Base-by-base conservation (phyloP, 2,888 invertebrate genomes). In the Netelia melanura region DNA sequence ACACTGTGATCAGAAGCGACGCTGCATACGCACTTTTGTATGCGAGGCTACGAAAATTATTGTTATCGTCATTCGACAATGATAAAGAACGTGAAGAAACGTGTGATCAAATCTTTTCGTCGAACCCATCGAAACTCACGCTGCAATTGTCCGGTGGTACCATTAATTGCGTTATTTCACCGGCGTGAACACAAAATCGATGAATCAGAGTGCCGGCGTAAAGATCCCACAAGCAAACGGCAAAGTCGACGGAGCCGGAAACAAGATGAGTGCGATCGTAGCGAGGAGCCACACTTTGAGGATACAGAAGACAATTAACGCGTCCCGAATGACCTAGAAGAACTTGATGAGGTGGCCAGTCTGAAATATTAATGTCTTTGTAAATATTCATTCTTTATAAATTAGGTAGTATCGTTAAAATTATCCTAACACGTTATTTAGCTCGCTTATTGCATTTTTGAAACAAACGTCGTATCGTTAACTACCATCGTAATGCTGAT, bases 1-100 rank as follows among this genome's bases (percentile, higher is more conserved):
- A 99, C 99, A 25, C 99, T 99, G 94, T 99, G 99, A 93, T 99
- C 99, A 0, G 98, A 98, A 0, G 99, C 99, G 2, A 99, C 98
- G 2, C 99, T 98, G 93, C 99, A 99, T 76, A 99, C 96, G 90
- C 98, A 98, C 90, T 98, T 98, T 91, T 98, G 97, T 76, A 99
- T 97, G 67, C 99, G 96, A 6, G 97, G 95, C 98, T 98, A 95
- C 3, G 95, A 94, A 52, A 56, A 71, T 56, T 56, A 82, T 62
- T 38, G 52, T 56, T 58, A 48, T 43, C 11, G 21, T 21, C n/a
- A 62, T 38, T 48, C 14, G 68, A 54, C 1, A 23, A 38, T 21
- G 81, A 84, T 11, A 56, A 74, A 23, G 38, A 43, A 56, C 17
- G 1, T 38, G 3, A 38, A 6, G 6, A 38, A 3, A 38, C 38